Evolutionary conservation across 2,888 invertebrate genomes (phyloP).

Genomic region (Andrena camellia): DNA sequence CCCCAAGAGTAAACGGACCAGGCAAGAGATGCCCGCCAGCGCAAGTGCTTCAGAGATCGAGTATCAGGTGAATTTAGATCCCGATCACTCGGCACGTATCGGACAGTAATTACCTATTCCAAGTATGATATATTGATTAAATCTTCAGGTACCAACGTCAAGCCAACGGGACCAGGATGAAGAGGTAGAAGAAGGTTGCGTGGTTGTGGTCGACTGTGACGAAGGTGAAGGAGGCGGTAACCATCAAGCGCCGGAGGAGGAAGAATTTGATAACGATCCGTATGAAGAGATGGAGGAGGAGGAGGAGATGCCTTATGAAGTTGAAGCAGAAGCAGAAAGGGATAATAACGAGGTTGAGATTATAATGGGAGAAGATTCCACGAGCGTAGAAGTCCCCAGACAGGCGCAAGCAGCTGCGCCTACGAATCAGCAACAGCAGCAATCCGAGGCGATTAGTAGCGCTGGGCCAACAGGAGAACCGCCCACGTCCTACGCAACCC

Average conservation of each 20-base stretch:
- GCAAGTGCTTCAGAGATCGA: slow-evolving; percentile 83
- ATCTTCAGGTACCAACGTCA: slow-evolving; percentile 92
- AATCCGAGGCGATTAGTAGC: slow-evolving; percentile 91
- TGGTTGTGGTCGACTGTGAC: slow-evolving; percentile 92
- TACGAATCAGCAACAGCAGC: slow-evolving; percentile 87
- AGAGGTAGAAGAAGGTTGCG: slow-evolving; percentile 89
- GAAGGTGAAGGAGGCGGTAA: slow-evolving; percentile 89
- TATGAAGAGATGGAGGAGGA: slow-evolving; percentile 84
- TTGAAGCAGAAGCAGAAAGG: slow-evolving; percentile 86
- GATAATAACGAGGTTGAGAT: slow-evolving; percentile 89
- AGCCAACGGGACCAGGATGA: slow-evolving; percentile 93
- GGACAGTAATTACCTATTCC: background rate
- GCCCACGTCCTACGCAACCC: slow-evolving; percentile 78
- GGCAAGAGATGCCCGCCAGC: slow-evolving; percentile 79
- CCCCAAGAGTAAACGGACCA: slow-evolving; percentile 80
- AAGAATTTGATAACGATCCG: slow-evolving; percentile 86
- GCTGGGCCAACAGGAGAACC: slow-evolving; percentile 85
- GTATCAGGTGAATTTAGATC: slow-evolving; percentile 79
- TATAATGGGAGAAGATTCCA: slow-evolving; percentile 87
- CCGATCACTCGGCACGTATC: background rate
- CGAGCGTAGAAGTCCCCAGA: slow-evolving; percentile 88
- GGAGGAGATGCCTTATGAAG: slow-evolving; percentile 81
- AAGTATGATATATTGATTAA: background rate
- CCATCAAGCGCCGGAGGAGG: slow-evolving; percentile 85
- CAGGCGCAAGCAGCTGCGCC: slow-evolving; percentile 85